These are phyloP conservation scores for Camponotus vicinus DNA, from an alignment of 1,140 invertebrate species.

Conservation along the genomic window DNA sequence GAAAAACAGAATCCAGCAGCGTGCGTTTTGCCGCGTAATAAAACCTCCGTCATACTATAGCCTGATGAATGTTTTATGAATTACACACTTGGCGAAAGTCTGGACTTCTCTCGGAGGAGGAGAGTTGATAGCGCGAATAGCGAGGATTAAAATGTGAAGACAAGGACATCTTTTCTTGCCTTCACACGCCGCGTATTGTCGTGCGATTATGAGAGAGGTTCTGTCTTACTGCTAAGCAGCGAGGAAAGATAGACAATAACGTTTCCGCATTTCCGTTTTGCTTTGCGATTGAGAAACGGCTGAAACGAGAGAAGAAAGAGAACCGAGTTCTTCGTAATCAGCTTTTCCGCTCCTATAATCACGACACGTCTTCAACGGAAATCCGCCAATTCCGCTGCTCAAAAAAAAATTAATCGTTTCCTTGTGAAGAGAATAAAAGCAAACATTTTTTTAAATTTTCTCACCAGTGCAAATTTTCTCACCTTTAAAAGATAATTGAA, in stretches of 20 bases:
- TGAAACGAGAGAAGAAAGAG: slow-evolving; percentile 10
- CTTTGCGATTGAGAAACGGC: slow-evolving; percentile 42
- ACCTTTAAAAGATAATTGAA: background rate
- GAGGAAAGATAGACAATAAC: slow-evolving; percentile 40
- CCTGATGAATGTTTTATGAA: slow-evolving; percentile 57
- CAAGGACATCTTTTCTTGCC: slow-evolving; percentile 28
- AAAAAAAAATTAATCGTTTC: background rate
- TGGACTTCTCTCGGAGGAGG: slow-evolving; percentile 13
- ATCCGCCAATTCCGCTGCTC: slow-evolving; percentile 23
- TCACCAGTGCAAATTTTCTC: background rate
- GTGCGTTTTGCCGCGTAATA: background rate
- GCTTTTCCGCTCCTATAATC: slow-evolving; percentile 26
- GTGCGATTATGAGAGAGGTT: slow-evolving; percentile 3
- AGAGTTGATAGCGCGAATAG: slow-evolving; percentile 19
- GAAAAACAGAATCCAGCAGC: slow-evolving; percentile 39
- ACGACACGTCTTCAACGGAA: slow-evolving; percentile 17
- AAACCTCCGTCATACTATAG: slow-evolving; percentile 27
- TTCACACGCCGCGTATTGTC: slow-evolving; percentile 22
- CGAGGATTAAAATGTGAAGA: slow-evolving; percentile 40
- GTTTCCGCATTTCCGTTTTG: slow-evolving; percentile 37
- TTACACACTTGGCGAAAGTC: slow-evolving; percentile 45
- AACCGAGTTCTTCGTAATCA: background rate
- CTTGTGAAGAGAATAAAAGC: background rate
- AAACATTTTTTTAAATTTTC: background rate
- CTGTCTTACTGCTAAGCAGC: background rate